Evolutionary conservation across 2,113 vertebrate genomes (phyloP).

Genomic region (Mirounga angustirostris): DNA sequence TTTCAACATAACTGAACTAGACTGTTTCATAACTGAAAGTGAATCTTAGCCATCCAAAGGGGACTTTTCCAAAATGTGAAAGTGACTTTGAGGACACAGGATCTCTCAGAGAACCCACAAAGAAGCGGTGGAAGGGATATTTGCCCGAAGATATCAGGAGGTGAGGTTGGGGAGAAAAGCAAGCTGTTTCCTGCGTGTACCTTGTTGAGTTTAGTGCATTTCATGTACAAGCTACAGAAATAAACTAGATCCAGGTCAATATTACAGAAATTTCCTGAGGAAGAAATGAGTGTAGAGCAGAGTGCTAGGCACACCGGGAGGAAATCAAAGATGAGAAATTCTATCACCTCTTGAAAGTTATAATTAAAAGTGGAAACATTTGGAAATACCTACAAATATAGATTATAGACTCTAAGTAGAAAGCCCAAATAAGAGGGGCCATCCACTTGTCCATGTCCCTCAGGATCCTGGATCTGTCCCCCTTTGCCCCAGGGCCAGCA

Average conservation of each 20-base stretch:
- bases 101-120: background rate
- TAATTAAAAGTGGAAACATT: background rate
- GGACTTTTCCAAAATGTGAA: background rate
- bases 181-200: background rate
- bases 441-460: background rate
- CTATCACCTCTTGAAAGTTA: background rate
- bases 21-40: background rate
- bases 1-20: conserved; percentile 20
- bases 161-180: background rate
- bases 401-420: background rate
- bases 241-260: background rate
- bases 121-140: background rate
- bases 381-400: background rate
- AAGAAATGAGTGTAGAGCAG: background rate
- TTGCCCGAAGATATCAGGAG: conserved; percentile 18
- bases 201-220: conserved; percentile 31
- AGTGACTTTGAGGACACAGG: conserved; percentile 1
- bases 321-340: conserved; percentile 22
- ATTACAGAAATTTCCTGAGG: background rate
- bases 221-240: background rate
- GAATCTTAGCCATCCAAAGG: conserved; percentile 42
- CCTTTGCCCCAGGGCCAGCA: too few relatives aligned
- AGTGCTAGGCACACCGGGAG: background rate
- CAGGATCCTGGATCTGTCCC: rapidly evolving
- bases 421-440: background rate